Evolutionary conservation across 2,797 vertebrate genomes (phyloP), one percentile per base, ranked within the genome.

Genomic region (Parauchenoglanis ngamensis): DNA sequence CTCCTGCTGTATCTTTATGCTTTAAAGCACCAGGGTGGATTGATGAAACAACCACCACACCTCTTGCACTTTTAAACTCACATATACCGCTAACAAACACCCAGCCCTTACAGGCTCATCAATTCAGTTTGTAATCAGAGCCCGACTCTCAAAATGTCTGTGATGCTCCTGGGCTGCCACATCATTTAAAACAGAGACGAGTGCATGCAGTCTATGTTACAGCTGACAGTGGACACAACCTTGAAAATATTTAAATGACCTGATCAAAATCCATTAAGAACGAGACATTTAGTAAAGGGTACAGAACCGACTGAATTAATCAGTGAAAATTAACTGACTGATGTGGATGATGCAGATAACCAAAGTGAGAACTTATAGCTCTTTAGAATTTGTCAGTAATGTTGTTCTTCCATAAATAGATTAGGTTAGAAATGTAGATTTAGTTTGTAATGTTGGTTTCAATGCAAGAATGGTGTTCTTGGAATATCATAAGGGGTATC

Each of bases 1-100:
- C 87, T 86, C 87, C 88, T 89, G 68, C 87, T 85, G 90, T 78
- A 88, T 28, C 87, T 89, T 87, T 49, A 59, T 35, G 25, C 65
- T 57, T 54, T 76, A 17, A 78, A 73, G 54, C 84, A 72, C 56
- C 75, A 87, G 44, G 23, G 25, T 63, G 35, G n/a, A 80, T 44
- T 19, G 28, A 86, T 11, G 44, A 88, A 35, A 8, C 68, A 52
- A 25, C 52, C 67, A 35, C 21, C n/a, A 54, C 54, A 70, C 68
- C 52, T 52, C n/a, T 52, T 63, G 28, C n/a, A 67, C 25, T 83
- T 52, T 52, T 2, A 4, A n/a, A n/a, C 21, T 61, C 35, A 25
- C 59, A 44, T 63, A 46, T n/a, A 49, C 11, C 59, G 67, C 61
- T 46, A 83, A 52, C 4, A 67, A 52, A 67, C 23, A 31, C 8